A percentile compares a stretch with the other conserved stretches of the same genome.
phyloP scores from a whole-genome alignment of 2,113 vertebrate species.

The Clarias macrocephalus region DNA sequence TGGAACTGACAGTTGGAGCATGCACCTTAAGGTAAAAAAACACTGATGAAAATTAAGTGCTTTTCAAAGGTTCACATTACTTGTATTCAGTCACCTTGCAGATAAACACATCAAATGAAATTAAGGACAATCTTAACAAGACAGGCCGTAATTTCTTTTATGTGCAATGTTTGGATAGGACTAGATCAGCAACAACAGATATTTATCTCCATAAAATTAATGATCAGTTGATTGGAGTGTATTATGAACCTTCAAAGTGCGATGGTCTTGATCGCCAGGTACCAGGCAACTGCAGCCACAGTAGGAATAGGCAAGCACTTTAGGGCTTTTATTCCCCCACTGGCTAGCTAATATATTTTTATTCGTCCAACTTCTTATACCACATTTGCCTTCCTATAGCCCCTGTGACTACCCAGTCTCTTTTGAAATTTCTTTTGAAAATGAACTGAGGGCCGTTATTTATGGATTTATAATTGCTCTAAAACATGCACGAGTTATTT shows the following conservation, averaged over 20 bases:
- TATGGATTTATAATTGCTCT: neutral
- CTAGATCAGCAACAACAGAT: neutral
- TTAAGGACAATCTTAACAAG: neutral
- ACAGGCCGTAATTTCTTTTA: too few species aligned
- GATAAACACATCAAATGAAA: neutral
- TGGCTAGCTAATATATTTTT: neutral
- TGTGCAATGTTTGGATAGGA: too few species aligned
- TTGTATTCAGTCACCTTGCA: neutral
- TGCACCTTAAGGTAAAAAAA: slow-evolving; percentile 61
- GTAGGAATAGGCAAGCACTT: neutral
- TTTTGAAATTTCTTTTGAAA: too few species aligned
- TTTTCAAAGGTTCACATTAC: neutral
- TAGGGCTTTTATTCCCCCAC: neutral
- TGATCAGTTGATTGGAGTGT: neutral
- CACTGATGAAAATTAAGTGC: neutral
- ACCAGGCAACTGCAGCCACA: neutral
- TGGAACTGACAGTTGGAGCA: slow-evolving; percentile 23
- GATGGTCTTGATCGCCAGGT: neutral
- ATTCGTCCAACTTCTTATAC: neutral
- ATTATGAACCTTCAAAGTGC: neutral
- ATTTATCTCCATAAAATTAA: neutral
- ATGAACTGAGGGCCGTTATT: neutral
- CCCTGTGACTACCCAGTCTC: too few species aligned
- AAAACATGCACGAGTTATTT: neutral
- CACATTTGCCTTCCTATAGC: neutral